Base-by-base conservation (phyloP, 2,888 invertebrate genomes). In the Archips crataeganus region DNA sequence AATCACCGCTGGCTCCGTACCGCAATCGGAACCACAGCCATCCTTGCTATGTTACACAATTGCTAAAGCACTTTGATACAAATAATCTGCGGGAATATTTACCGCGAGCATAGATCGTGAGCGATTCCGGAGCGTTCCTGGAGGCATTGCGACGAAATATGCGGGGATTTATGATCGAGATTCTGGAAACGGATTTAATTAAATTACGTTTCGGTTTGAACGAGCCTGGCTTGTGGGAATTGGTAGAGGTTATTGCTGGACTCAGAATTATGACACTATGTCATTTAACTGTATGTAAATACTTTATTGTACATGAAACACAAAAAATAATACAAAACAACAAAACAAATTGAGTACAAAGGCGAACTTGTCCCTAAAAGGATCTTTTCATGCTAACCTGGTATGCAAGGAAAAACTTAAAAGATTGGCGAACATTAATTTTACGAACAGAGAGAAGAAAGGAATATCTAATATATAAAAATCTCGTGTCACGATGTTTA, bases 31-130 rank as follows among this genome's bases (percentile, higher is more conserved):
- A 42, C 34, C 32, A 11, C 45, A 54, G 47, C 47, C 36, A 49
- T n/a, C 61, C 4, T 36, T 3, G 10, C 39, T 2, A 23, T 23
- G 23, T n/a, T 5, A 9, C 42, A 15, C n/a, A 62, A 51, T 47
- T n/a, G 23, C 49, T 36, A 8, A 60, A 39, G 60, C 64, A 66
- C 34, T 66, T 71, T n/a, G 36, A 60, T 51, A 65, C 60, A 51
- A 71, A 60, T 71, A 51, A 51, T 42, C 51, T 36, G 42, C 11
- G 60, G 61, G 61, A 11, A 45, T 63, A 34, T 59, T 60, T 39
- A 42, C 65, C 49, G 65, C 65, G 39, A 42, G 3, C 36, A 49
- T 54, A 54, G 49, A 61, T 36, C 13, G 15, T 59, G 13, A 70
- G 64, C 45, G 57, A 59, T 47, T 34, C 11, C 42, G 15, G 4